Evolutionary conservation across 2,797 vertebrate species (phyloP), one percentile per base, ranked within the genome.

Genomic region (Pygocentrus nattereri): DNA sequence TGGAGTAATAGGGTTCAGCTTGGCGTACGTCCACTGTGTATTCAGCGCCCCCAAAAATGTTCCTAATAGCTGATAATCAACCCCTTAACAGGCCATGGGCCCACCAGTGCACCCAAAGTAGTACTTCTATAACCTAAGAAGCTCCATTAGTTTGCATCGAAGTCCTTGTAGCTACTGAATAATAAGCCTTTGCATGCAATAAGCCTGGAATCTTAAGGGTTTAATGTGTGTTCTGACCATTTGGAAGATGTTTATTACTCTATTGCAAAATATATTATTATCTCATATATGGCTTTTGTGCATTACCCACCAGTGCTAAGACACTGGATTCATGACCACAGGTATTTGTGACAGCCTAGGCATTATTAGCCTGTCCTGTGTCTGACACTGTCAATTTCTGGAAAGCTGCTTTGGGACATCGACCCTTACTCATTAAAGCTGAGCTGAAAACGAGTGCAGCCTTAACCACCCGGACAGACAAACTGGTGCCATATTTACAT

Each of bases 181-280:
- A n/a, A n/a, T n/a, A n/a, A n/a, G n/a, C n/a, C n/a, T n/a, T n/a
- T n/a, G n/a, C n/a, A n/a, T n/a, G n/a, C n/a, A n/a, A n/a, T n/a
- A n/a, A n/a, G n/a, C n/a, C n/a, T n/a, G n/a, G n/a, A n/a, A n/a
- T n/a, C n/a, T n/a, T n/a, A n/a, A n/a, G n/a, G n/a, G n/a, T n/a
- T n/a, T n/a, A n/a, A n/a, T n/a, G 27, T 49, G 38, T 59, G 76
- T 58, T 68, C 19, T 68, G 67, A 78, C 23, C 67, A 25, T 47
- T 78, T 59, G 70, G 25, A 70, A 78, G 76, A 47, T 38, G 44
- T 59, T 59, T 70, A 70, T 70, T 58, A 58, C 64, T 8, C 34
- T n/a, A 21, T n/a, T 56, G 7, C n/a, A n/a, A n/a, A n/a, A n/a
- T 41, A 41, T 12, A 44, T 44, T 44, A 54, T 13, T 18, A 58